Evolutionary conservation across 2,113 vertebrate genomes (phyloP).

Genomic region (Halichoeres trimaculatus): DNA sequence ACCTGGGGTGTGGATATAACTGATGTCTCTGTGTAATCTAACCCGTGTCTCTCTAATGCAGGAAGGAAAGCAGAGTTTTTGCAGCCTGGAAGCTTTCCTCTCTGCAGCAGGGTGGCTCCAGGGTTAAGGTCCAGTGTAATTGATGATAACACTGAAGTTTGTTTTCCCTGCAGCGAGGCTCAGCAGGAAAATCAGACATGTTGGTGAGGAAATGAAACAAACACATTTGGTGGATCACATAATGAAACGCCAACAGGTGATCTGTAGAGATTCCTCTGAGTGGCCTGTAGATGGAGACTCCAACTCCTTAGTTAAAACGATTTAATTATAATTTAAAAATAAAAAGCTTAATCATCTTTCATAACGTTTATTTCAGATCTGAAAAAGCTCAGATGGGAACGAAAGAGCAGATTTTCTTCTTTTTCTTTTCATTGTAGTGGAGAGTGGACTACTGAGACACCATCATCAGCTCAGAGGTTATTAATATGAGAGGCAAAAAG

Average conservation of each 20-base stretch:
- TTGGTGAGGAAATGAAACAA: slow-evolving; percentile 6
- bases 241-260: slow-evolving; percentile 11
- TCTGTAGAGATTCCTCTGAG: background rate
- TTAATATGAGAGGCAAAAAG: no score
- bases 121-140: slow-evolving; percentile 5
- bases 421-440: slow-evolving; percentile 3
- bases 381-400: background rate
- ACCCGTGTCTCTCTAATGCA: background rate
- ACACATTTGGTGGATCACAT: background rate
- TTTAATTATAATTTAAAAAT: background rate
- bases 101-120: background rate
- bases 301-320: no score
- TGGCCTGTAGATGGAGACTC: no score
- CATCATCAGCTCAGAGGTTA: background rate
- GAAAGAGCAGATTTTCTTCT: background rate
- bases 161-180: background rate
- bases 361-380: background rate
- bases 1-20: no score
- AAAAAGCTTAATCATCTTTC: background rate
- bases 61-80: background rate
- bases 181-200: background rate
- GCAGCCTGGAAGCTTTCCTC: background rate
- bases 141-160: slow-evolving; percentile 9
- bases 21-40: background rate
- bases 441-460: background rate